Conservation (phyloP, 2,113 vertebrate species). For the Accipiter cooperii region DNA sequence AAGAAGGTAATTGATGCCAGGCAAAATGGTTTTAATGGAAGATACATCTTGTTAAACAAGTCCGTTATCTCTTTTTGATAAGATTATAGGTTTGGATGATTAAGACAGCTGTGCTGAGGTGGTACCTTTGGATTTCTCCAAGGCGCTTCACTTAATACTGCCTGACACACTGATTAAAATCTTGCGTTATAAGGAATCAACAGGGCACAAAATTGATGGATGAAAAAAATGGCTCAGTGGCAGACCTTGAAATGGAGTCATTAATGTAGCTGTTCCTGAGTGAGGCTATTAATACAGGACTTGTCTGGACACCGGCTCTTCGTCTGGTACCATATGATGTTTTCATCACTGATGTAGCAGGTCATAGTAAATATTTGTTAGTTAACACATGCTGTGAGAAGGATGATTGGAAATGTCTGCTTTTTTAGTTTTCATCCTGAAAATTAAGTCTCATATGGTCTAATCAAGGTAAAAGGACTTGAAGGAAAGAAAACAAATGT, state of each 20-base stretch:
- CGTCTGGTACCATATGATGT: background rate
- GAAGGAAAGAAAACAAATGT: background rate
- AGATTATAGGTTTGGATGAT: conserved; percentile 2
- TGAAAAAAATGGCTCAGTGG: background rate
- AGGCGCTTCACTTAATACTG: background rate
- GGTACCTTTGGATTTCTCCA: background rate
- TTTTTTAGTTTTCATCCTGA: background rate
- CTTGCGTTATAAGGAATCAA: background rate
- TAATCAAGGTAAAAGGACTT: background rate
- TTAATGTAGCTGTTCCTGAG: background rate
- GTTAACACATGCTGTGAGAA: background rate
- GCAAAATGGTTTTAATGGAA: conserved; percentile 12
- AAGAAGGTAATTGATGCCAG: background rate
- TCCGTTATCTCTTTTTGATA: background rate
- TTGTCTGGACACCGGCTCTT: background rate
- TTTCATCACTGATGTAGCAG: background rate
- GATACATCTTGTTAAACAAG: background rate
- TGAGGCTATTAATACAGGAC: background rate
- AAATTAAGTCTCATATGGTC: background rate
- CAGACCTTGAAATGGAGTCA: background rate
- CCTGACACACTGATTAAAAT: conserved; percentile 21
- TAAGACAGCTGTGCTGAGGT: background rate
- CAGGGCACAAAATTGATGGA: background rate
- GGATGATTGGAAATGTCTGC: background rate
- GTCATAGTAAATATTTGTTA: background rate